phyloP scores from a whole-genome alignment of 2,113 vertebrate genomes.

The Melanostigma gelatinosum region DNA sequence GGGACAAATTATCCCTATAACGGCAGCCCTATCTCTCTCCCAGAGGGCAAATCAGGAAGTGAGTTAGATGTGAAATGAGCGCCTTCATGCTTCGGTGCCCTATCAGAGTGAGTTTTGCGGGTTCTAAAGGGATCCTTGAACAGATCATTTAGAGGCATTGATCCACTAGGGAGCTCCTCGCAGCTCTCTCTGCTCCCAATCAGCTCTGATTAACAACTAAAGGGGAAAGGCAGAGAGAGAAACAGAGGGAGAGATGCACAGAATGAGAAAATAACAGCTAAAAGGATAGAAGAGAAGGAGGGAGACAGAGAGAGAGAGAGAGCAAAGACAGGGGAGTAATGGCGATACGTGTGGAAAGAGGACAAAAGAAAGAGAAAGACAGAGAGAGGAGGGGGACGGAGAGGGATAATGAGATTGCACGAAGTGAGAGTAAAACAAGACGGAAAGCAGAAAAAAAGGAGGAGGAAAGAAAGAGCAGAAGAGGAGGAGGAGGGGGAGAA shows the following conservation, averaged over 20 bases:
- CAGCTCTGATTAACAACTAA: slow-evolving; percentile 78
- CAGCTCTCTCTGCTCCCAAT: slow-evolving; percentile 74
- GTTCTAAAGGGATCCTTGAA: slow-evolving; percentile 77
- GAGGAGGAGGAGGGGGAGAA: slow-evolving; percentile 31
- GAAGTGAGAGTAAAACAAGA: slow-evolving; percentile 36
- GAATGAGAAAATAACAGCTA: slow-evolving; percentile 66
- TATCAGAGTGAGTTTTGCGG: slow-evolving; percentile 75
- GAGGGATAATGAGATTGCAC: slow-evolving; percentile 55
- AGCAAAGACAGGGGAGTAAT: slow-evolving; percentile 42
- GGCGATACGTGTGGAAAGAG: slow-evolving; percentile 24
- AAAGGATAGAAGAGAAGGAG: slow-evolving; percentile 11
- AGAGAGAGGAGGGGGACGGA: not conserved
- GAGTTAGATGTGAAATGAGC: slow-evolving; percentile 80
- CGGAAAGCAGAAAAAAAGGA: slow-evolving; percentile 19
- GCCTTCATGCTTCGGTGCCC: slow-evolving; percentile 76
- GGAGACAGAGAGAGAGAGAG: slow-evolving; percentile 24
- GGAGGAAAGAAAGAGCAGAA: slow-evolving; percentile 13
- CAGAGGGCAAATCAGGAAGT: slow-evolving; percentile 78
- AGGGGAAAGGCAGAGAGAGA: slow-evolving; percentile 60
- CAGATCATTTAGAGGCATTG: slow-evolving; percentile 82
- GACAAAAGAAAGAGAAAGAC: slow-evolving; percentile 47
- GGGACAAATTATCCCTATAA: slow-evolving; percentile 76
- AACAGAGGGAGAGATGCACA: slow-evolving; percentile 54
- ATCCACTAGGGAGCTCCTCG: slow-evolving; percentile 79
- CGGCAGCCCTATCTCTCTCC: slow-evolving; percentile 61